These are phyloP conservation scores for Aphaenogaster ashmeadi DNA, from an alignment of 1,140 invertebrate genomes.

Conservation along the genomic window DNA sequence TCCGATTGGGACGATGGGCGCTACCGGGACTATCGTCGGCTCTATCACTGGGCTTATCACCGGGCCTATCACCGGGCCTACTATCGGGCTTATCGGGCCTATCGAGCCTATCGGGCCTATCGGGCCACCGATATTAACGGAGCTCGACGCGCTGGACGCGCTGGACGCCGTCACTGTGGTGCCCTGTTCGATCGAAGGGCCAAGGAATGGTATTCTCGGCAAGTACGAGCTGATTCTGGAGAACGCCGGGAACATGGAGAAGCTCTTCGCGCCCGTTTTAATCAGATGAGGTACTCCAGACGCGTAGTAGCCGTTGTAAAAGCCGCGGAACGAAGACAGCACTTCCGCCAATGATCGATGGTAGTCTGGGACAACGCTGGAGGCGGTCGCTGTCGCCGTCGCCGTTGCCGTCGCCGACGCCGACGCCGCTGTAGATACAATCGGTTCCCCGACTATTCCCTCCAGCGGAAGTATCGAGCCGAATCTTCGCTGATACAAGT, in stretches of 20 bases:
- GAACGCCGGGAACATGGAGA: not conserved
- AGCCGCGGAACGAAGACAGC: not conserved
- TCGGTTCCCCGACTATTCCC: not conserved
- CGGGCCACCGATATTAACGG: not conserved
- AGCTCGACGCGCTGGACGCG: not conserved
- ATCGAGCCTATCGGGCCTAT: not conserved
- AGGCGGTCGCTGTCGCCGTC: not conserved
- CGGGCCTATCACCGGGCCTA: not conserved
- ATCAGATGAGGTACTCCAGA: constrained; percentile 55
- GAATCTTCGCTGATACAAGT: not conserved
- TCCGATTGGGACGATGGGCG: not conserved
- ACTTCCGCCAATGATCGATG: constrained; percentile 13
- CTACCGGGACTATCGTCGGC: not conserved
- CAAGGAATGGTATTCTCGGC: not conserved
- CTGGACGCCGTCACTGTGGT: not conserved
- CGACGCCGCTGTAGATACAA: not conserved
- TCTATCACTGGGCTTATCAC: not conserved
- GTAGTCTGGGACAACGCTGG: not conserved
- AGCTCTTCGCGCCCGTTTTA: not conserved
- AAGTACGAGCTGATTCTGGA: not conserved
- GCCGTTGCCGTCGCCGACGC: not conserved
- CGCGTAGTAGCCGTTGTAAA: not conserved
- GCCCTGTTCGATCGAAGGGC: not conserved
- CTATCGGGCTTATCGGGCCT: not conserved
- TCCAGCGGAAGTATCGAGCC: constrained; percentile 2